Base-by-base conservation (phyloP, 2,888 invertebrate species). In the Onthophagus sagittarius region DNA sequence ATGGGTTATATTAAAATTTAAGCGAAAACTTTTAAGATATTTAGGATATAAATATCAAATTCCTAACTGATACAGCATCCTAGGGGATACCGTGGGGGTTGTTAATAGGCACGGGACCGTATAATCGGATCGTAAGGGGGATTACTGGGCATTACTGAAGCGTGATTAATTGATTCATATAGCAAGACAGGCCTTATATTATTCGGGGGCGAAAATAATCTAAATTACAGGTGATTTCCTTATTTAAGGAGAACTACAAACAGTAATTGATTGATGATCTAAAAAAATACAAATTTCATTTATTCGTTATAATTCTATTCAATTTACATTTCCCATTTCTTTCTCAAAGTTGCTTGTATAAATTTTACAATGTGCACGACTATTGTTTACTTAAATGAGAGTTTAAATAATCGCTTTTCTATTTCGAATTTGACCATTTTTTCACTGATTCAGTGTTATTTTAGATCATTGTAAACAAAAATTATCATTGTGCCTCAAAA, bases 151-250 rank as follows among this genome's bases (percentile, higher is more conserved):
- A 84, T 82, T 84, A 80, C 81, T 82, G 81, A 80, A 81, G 83
- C 83, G 84, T 84, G 84, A 84, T 84, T 83, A 85, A 85, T 85
- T 83, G 85, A 85, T 85, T 84, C 84, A 84, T 84, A 84, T 82
- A 81, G 77, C 81, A 80, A 80, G 75, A 75, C 63, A 32, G 81
- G 77, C 79, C 79, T 78, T 79, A 80, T 83, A 83, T 84, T 84
- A 83, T 83, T 82, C 79, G 80, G 79, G 81, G 79, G 82, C 83
- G 82, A 83, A 82, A 83, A 83, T 83, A 83, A 83, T 83, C 81
- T 79, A 76, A 78, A 80, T 79, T 81, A 83, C 83, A 84, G 83
- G 83, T 84, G 84, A 82, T 80, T 33, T 72, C 69, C 15, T 63
- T 69, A 23, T 69, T 53, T 53, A 53, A 53, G 39, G 5, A 53